Conservation (phyloP, 2,113 vertebrate species). For the Polypterus bichir region DNA sequence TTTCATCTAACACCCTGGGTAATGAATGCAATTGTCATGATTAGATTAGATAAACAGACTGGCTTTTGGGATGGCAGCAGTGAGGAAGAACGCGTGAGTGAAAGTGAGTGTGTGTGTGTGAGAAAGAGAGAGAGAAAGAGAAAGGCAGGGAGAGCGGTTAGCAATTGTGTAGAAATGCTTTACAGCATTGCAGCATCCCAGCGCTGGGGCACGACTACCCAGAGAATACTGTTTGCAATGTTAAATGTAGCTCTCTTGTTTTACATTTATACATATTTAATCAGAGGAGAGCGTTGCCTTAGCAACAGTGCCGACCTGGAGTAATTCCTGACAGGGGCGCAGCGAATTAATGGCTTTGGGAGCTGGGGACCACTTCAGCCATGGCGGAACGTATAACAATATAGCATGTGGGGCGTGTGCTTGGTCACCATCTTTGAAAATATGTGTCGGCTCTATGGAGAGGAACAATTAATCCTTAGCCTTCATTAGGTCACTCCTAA, state of each 20-base stretch:
- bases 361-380: conserved; percentile 45
- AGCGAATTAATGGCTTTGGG: conserved; percentile 58
- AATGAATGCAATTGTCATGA: conserved; percentile 2
- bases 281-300: conserved; percentile 38
- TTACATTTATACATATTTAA: conserved; percentile 34
- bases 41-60: conserved; percentile 18
- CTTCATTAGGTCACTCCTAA: not conserved
- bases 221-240: conserved; percentile 6
- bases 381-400: conserved; percentile 38
- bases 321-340: conserved; percentile 43
- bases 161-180: conserved; percentile 1
- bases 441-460: not conserved
- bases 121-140: too few species aligned
- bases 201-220: not conserved
- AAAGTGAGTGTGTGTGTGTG: not conserved
- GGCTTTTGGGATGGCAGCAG: conserved; percentile 13
- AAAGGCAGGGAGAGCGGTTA: too few species aligned
- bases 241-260: conserved; percentile 20
- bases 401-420: conserved; percentile 29
- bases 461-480: too few species aligned
- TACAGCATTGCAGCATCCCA: conserved; percentile 6
- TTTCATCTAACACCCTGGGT: conserved; percentile 2
- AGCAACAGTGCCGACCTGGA: conserved; percentile 39
- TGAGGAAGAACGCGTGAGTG: conserved; percentile 10
- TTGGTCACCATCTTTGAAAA: not conserved